These are phyloP conservation scores for Endomychus coccineus DNA, from an alignment of 2,888 invertebrate species.

Conservation along the genomic window DNA sequence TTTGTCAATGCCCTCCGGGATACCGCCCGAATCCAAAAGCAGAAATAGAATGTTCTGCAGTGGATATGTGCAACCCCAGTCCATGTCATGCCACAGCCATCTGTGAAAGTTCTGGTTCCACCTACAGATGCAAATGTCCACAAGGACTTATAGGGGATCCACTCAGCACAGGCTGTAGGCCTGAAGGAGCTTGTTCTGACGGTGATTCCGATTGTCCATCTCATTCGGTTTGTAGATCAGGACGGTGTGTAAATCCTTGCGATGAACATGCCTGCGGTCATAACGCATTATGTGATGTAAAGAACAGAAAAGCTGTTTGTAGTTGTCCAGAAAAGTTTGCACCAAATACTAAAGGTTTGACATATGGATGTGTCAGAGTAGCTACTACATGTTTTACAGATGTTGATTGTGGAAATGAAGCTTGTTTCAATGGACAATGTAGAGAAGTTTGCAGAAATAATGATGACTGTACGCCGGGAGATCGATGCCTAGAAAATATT, in stretches of 20 bases:
- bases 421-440: conserved; percentile 78
- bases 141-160: conserved; percentile 71
- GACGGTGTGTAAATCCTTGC: conserved; percentile 74
- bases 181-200: conserved; percentile 66
- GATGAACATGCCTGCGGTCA: conserved; percentile 67
- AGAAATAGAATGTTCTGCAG: conserved; percentile 70
- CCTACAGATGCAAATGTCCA: conserved; percentile 74
- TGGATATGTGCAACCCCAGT: conserved; percentile 66
- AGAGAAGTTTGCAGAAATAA: conserved; percentile 70
- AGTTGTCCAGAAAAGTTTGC: conserved; percentile 70
- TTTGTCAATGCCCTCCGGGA: conserved; percentile 75
- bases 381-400: conserved; percentile 61
- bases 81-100: conserved; percentile 76
- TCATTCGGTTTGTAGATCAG: conserved; percentile 63
- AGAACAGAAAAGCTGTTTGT: conserved; percentile 70
- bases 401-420: conserved; percentile 68
- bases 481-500: conserved; percentile 68
- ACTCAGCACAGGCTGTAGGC: conserved; percentile 64
- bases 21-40: conserved; percentile 72
- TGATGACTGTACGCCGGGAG: conserved; percentile 71
- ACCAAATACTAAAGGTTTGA: conserved; percentile 53
- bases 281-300: conserved; percentile 74
- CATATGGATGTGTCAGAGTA: conserved; percentile 66
- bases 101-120: conserved; percentile 48
- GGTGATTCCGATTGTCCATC: conserved; percentile 69